phyloP scores from a whole-genome alignment of 2,113 vertebrate species.

The Anseranas semipalmata region DNA sequence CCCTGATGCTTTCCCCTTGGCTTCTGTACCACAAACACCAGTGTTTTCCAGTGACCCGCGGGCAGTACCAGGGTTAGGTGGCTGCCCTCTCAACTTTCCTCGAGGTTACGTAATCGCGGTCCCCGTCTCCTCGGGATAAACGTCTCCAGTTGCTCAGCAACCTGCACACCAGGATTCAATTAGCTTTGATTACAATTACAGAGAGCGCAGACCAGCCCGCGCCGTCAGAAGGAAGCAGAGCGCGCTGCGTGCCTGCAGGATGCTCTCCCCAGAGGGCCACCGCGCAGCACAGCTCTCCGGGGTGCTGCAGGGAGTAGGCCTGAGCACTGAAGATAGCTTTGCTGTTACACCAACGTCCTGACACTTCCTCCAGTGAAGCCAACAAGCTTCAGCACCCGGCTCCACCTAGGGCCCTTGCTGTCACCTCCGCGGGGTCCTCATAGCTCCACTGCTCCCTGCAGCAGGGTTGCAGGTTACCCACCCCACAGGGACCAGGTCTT shows the following conservation, averaged over 20 bases:
- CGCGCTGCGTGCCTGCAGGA: not conserved
- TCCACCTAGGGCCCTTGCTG: not conserved
- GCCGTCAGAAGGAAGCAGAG: conserved; percentile 15
- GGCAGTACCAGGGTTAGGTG: not conserved
- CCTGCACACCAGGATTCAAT: conserved; percentile 63
- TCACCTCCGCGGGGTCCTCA: not conserved
- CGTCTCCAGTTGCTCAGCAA: conserved; percentile 69
- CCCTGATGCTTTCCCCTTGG: not conserved
- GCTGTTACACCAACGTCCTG: not conserved
- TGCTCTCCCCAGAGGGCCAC: not conserved
- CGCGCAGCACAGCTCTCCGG: not conserved
- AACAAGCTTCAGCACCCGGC: no score
- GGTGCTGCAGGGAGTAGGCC: not conserved
- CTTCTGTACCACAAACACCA: rapidly evolving
- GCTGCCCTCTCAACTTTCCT: conserved; percentile 1
- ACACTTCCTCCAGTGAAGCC: not conserved
- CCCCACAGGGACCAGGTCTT: rapidly evolving
- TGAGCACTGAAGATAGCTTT: not conserved
- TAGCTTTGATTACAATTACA: conserved; percentile 72
- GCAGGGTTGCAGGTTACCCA: not conserved
- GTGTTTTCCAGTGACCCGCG: not conserved
- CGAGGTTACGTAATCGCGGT: conserved; percentile 2
- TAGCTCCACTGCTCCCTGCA: not conserved
- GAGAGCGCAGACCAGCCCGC: conserved; percentile 26
- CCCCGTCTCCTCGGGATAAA: conserved; percentile 44